Conservation (phyloP, 2,797 vertebrate species). For the Champsocephalus esox region DNA sequence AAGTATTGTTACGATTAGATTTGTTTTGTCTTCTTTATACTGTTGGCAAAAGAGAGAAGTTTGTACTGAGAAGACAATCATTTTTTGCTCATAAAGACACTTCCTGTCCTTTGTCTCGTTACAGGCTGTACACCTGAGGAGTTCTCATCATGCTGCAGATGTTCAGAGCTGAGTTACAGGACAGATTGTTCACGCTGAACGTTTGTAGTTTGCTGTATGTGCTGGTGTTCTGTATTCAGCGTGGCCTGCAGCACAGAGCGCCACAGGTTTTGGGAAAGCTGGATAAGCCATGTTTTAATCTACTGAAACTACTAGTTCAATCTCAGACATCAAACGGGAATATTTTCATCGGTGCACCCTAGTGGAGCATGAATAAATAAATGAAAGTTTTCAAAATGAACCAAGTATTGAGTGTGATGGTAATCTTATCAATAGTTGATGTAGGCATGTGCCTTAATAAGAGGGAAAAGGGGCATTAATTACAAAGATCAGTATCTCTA, state of each 20-base stretch:
- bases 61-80: too few relatives aligned
- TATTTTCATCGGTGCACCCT: background rate
- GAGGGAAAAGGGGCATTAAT: background rate
- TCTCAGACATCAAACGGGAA: constrained; percentile 27
- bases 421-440: background rate
- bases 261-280: constrained; percentile 20
- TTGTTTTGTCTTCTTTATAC: background rate
- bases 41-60: background rate
- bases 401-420: background rate
- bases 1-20: background rate
- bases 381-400: background rate
- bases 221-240: background rate
- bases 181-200: constrained; percentile 39
- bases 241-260: background rate
- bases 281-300: constrained; percentile 46
- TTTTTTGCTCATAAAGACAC: background rate
- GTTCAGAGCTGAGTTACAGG: constrained; percentile 22
- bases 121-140: constrained; percentile 47
- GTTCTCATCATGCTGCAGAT: constrained; percentile 46
- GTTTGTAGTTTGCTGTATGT: constrained; percentile 24
- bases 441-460: background rate
- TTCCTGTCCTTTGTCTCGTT: background rate
- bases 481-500: background rate
- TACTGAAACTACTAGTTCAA: constrained; percentile 35
- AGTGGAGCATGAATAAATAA: background rate